Base-by-base conservation (phyloP, 2,113 vertebrate genomes). In the Machaerirhynchus nigripectus region DNA sequence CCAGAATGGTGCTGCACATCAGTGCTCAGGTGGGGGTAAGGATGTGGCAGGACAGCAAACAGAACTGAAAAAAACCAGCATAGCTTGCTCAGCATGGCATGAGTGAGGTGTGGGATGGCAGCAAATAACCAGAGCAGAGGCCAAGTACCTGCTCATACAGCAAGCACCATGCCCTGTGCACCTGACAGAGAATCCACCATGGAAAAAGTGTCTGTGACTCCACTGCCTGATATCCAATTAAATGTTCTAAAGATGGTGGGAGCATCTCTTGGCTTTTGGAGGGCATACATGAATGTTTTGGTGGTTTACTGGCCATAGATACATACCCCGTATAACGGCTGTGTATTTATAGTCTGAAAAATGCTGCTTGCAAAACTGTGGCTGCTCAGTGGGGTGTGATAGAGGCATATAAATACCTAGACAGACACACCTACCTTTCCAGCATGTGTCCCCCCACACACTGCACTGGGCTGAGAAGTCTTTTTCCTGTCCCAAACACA, bases 281-380 rank as follows among this genome's bases (percentile, higher is more conserved):
- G 35, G 31, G 7, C 39, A 16, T 3, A 13, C 20, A 12, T 30
- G 27, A 71, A 24, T 84, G 65, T 69, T 94, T 35, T 49, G 57
- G 49, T 78, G 50, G 5, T 78, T 88, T 82, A 12, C 42, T 40
- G 21, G 30, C 35, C 30, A 33, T 10, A 42, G 40, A 35, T 40
- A 31, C 13, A 53, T 5, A 39, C 37, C 1, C 2, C 50, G 14
- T 35, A 27, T 3, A 52, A n/a, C 27, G 24, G 8, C 59, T 64
- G 63, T 47, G 40, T 42, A 68, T 69, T 89, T 80, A 44, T 37
- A 70, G 55, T 30, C 63, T 59, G 84, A 59, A 84, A 93, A 84
- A 77, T 46, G 53, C 42, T 89, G 57, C 70, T 90, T 81, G 59
- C 68, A 84, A 92, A 76, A 28, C 55, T 15, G 40, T 53, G 68